phyloP scores from a whole-genome alignment of 2,888 invertebrate species.

The Tenthredo scrophulariae region DNA sequence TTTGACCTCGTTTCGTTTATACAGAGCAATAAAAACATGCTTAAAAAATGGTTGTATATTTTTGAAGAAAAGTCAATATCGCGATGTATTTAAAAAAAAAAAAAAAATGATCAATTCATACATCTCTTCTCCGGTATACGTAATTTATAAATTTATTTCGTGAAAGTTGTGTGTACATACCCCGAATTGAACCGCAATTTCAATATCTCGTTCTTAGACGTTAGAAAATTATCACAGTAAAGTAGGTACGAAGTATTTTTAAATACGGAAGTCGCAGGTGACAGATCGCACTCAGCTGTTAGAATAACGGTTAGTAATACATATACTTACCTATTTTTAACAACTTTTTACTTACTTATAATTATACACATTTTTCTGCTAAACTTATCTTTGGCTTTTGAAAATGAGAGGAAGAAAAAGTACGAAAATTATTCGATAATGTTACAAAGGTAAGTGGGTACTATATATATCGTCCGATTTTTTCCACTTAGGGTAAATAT shows the following conservation, averaged over 20 bases:
- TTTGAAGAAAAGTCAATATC: too few relatives aligned
- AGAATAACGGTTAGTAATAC: not conserved
- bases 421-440: not conserved
- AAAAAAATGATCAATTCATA: not conserved
- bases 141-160: not conserved
- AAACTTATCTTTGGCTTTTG: not conserved
- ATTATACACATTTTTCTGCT: not conserved
- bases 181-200: not conserved
- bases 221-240: slow-evolving; percentile 3
- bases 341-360: not conserved
- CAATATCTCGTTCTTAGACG: not conserved
- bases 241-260: not conserved
- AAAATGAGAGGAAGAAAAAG: not conserved
- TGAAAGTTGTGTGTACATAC: not conserved
- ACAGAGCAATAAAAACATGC: too few relatives aligned
- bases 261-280: slow-evolving; percentile 13
- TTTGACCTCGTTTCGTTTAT: too few relatives aligned
- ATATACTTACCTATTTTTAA: not conserved
- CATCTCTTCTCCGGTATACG: not conserved
- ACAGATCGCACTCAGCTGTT: slow-evolving; percentile 2
- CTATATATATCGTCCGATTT: not conserved
- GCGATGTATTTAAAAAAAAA: too few relatives aligned
- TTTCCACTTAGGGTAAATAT: not conserved
- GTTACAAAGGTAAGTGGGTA: not conserved
- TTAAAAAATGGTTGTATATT: too few relatives aligned